phyloP scores from a whole-genome alignment of 2,797 vertebrate genomes.

The Smutsia gigantea region DNA sequence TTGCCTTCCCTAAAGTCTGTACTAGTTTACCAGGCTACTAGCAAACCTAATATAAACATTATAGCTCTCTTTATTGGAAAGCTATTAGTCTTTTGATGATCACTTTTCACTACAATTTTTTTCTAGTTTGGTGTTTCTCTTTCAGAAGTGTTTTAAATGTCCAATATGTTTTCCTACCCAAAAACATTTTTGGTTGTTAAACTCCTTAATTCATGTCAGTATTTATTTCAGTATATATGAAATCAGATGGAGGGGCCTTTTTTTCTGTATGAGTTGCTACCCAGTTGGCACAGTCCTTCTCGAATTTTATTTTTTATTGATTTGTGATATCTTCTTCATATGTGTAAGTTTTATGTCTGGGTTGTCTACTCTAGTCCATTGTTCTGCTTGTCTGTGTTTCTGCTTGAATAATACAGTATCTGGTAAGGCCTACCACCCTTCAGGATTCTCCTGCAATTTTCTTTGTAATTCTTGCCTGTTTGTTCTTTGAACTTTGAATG shows the following conservation, averaged over 20 bases:
- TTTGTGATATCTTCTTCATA: not conserved
- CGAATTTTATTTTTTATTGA: not conserved
- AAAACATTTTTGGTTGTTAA: not conserved
- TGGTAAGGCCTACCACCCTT: not conserved
- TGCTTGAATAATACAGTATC: not conserved
- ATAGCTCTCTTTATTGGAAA: not conserved
- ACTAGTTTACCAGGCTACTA: not conserved
- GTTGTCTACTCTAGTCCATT: not conserved
- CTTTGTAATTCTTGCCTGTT: not conserved
- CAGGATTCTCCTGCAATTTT: not conserved
- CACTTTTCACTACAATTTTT: not conserved
- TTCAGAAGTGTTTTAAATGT: not conserved
- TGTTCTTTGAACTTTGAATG: not conserved
- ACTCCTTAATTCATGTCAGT: not conserved
- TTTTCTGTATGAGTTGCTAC: not conserved
- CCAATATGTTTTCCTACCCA: not conserved
- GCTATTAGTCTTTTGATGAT: not conserved
- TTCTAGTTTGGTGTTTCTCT: conserved; percentile 13
- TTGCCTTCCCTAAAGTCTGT: not conserved
- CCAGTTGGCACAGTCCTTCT: not conserved
- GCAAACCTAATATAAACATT: not conserved
- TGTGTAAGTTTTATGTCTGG: not conserved
- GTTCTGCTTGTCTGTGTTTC: not conserved
- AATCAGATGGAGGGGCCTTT: not conserved
- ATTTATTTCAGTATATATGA: not conserved